phyloP scores from a whole-genome alignment of 2,797 vertebrate species.

The Spizella passerina region DNA sequence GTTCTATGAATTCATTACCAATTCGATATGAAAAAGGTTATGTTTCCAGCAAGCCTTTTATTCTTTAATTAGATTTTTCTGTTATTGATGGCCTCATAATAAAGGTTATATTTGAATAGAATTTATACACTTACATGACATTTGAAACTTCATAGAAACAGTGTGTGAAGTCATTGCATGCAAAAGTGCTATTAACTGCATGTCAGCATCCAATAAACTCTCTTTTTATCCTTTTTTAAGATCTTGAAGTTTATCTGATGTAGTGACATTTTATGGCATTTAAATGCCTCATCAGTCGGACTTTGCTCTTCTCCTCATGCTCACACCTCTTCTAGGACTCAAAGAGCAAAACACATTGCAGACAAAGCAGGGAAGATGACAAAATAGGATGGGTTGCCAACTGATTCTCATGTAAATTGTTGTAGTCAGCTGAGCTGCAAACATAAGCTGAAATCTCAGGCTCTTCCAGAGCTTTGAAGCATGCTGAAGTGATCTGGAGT shows the following conservation, averaged over 20 bases:
- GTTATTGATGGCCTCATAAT: constrained; percentile 43
- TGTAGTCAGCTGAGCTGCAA: background rate
- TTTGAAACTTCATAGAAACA: constrained; percentile 2
- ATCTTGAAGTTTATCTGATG: constrained; percentile 9
- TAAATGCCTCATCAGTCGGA: background rate
- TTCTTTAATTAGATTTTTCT: constrained; percentile 55
- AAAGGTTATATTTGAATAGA: constrained; percentile 49
- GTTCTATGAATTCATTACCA: constrained; percentile 21
- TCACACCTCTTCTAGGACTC: background rate
- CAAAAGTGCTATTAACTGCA: constrained; percentile 17
- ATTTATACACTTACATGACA: constrained; percentile 24
- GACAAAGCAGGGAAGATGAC: background rate
- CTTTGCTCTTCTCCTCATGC: background rate
- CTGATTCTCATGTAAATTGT: background rate
- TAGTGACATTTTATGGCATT: constrained; percentile 43
- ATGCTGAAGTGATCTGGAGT: background rate
- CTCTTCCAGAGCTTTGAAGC: background rate
- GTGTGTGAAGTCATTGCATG: background rate
- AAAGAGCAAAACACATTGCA: background rate
- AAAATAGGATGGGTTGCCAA: background rate
- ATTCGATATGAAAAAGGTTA: constrained; percentile 32
- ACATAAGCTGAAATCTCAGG: background rate
- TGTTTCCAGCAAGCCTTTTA: constrained; percentile 9
- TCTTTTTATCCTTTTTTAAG: constrained; percentile 18
- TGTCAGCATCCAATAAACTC: background rate